These are phyloP conservation scores for Rhincodon typus DNA, from an alignment of 2,797 vertebrate genomes.

Conservation along the genomic window DNA sequence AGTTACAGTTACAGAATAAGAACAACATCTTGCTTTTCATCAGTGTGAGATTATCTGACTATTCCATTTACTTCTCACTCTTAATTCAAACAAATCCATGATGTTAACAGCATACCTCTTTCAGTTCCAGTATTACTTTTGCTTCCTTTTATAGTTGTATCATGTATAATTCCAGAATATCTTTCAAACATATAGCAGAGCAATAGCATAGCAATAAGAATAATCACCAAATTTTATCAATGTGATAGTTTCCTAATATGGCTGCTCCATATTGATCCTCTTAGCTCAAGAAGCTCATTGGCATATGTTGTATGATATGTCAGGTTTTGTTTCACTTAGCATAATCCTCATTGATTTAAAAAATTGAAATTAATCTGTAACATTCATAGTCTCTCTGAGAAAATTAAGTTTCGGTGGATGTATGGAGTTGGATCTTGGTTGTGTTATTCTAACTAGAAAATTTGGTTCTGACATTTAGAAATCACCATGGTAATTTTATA, in stretches of 20 bases:
- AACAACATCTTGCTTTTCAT: not conserved
- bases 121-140: not conserved
- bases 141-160: not conserved
- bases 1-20: not conserved
- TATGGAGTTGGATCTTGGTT: not conserved
- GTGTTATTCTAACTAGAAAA: not conserved
- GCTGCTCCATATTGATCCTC: not conserved
- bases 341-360: not conserved
- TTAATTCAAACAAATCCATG: not conserved
- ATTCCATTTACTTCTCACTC: not conserved
- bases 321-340: not conserved
- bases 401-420: not conserved
- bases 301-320: not conserved
- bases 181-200: not conserved
- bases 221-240: not conserved
- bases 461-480: not conserved
- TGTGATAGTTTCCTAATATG: too few relatives aligned
- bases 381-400: not conserved
- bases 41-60: not conserved
- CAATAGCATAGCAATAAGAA: not conserved
- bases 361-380: conserved; percentile 17
- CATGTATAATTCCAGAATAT: not conserved
- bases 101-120: not conserved
- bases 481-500: not conserved
- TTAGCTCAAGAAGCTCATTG: not conserved